Percentiles rank a stretch among this genome's conserved stretches.
Evolutionary conservation across 2,888 invertebrate species (phyloP).

Genomic region (Boloria euphrosyne): DNA sequence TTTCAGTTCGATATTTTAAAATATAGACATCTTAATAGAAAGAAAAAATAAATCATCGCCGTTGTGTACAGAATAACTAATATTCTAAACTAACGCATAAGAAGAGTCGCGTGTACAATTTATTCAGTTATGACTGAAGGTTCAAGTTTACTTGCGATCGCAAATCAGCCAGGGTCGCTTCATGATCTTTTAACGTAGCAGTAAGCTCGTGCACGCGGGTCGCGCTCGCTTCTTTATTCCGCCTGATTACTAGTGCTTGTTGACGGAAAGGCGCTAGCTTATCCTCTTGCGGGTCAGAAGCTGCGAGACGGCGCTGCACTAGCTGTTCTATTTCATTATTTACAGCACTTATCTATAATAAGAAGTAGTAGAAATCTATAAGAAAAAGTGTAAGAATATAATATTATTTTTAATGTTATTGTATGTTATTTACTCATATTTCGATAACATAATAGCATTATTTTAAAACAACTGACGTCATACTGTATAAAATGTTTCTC

Average conservation of each 20-base stretch:
- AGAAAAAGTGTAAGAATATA: background rate
- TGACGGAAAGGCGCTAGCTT: conserved; percentile 92
- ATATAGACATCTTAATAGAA: too few species aligned
- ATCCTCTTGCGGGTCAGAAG: conserved; percentile 85
- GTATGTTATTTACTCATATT: background rate
- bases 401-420: background rate
- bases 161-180: conserved; percentile 83
- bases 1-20: too few species aligned
- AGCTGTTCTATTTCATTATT: conserved; percentile 86
- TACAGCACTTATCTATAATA: conserved; percentile 73
- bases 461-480: conserved; percentile 5
- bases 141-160: conserved; percentile 65
- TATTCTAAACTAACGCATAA: too few species aligned
- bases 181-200: conserved; percentile 82
- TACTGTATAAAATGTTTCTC: conserved; percentile 2
- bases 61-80: too few species aligned
- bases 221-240: conserved; percentile 90
- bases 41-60: too few species aligned
- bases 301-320: conserved; percentile 86
- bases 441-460: background rate
- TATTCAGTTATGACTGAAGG: background rate
- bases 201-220: conserved; percentile 86
- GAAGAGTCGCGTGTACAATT: too few species aligned
- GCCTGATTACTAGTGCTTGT: conserved; percentile 90
- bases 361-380: background rate